Evolutionary conservation across 2,113 vertebrate genomes (phyloP), one percentile per base, ranked within the genome.

Genomic region (Calypte anna): DNA sequence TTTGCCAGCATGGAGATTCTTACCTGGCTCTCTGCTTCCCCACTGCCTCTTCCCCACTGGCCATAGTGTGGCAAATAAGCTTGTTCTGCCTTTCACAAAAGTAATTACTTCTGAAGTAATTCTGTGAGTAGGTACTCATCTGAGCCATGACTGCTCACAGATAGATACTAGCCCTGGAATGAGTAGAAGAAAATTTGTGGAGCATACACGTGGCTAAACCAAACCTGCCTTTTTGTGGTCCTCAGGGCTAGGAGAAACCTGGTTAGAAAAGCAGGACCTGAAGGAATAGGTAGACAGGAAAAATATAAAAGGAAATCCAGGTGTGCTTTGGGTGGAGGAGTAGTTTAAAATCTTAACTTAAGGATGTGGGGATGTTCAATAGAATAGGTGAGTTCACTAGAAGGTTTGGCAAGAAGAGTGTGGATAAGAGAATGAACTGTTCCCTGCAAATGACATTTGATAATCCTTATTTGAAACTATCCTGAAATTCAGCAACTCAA

Each of bases 171-270:
- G 48, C 18, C 61, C 10, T 53, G 21, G 15, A 69, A 17, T 15
- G 7, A 21, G 18, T 58, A 57, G 55, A 11, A 12, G 18, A 18
- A 53, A 23, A 58, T 79, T 75, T 75, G 43, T 48, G 16, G n/a
- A 87, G 46, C 11, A 16, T 3, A 4, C 6, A 3, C 19, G 21
- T 31, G 7, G 44, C 25, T 73, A 33, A 0, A 1, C 24, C 12
- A 70, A 70, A 18, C 20, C 33, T 57, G 58, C 40, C 17, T 17
- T 62, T 67, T 58, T 61, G 24, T 40, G 10, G 23, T 40, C 28
- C 44, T 59, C 9, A 40, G 12, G 14, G 24, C 38, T 28, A 44
- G 38, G 9, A 62, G 36, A 83, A 58, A 66, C 28, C 36, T 5
- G n/a, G 17, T 36, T 31, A 31, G 27, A 40, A 50, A 74, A 74